Evolutionary conservation across 1,140 invertebrate genomes (phyloP).

Genomic region (Hyles vespertilio): DNA sequence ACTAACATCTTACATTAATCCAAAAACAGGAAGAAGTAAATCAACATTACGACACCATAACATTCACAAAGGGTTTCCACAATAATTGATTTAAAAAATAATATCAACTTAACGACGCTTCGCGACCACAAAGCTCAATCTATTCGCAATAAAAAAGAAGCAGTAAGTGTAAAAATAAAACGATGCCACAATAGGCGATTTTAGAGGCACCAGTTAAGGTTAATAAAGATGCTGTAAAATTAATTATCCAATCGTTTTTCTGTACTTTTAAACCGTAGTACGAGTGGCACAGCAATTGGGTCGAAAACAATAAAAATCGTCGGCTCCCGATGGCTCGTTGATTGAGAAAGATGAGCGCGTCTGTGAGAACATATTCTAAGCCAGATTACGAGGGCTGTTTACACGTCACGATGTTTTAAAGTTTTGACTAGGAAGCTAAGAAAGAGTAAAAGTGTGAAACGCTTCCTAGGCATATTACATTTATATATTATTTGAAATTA

Average conservation of each 20-base stretch:
- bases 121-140: slow-evolving; percentile 47
- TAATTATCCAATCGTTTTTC: slow-evolving; percentile 50
- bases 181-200: slow-evolving; percentile 19
- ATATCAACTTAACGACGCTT: slow-evolving; percentile 12
- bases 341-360: slow-evolving; percentile 67
- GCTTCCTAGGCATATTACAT: no score
- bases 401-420: slow-evolving; percentile 29
- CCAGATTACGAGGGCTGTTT: slow-evolving; percentile 50
- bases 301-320: slow-evolving; percentile 72
- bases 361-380: slow-evolving; percentile 56
- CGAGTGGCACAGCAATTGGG: slow-evolving; percentile 50
- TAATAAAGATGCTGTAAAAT: slow-evolving; percentile 68
- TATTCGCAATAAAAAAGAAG: slow-evolving; percentile 52
- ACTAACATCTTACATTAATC: no score
- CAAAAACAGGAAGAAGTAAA: no score
- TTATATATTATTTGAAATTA: no score
- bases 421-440: no score
- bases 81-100: slow-evolving; percentile 18
- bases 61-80: neutral
- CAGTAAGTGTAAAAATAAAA: slow-evolving; percentile 30
- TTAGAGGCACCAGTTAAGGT: slow-evolving; percentile 45
- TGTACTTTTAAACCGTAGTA: slow-evolving; percentile 25
- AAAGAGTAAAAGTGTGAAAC: no score
- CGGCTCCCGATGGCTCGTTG: slow-evolving; percentile 52
- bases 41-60: no score